These are phyloP conservation scores for Aphidius ervi DNA, from an alignment of 1,140 invertebrate genomes.

Conservation along the genomic window DNA sequence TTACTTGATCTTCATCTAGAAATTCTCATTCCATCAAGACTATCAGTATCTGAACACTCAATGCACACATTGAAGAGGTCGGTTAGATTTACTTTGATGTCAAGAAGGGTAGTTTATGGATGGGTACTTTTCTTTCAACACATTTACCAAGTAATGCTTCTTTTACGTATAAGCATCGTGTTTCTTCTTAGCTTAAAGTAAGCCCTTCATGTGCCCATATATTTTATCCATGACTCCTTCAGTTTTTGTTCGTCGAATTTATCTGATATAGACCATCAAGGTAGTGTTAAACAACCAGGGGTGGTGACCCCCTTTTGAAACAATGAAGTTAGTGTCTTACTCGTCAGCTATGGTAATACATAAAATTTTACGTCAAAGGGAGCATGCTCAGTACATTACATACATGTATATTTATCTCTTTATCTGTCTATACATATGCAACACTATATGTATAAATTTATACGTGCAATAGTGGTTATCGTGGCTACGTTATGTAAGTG, in stretches of 20 bases:
- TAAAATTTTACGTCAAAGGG: conserved; percentile 45
- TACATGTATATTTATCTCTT: no score
- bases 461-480: no score
- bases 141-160: no score
- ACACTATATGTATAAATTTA: conserved; percentile 6
- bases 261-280: conserved; percentile 30
- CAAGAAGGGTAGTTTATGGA: neutral
- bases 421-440: neutral
- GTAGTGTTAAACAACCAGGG: conserved; percentile 13
- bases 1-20: no score
- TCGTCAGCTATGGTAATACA: conserved; percentile 46
- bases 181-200: no score
- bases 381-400: neutral
- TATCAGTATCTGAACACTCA: no score
- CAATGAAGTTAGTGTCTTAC: conserved; percentile 48
- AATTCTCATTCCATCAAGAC: no score
- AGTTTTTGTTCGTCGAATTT: conserved; percentile 24
- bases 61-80: neutral
- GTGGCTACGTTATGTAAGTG: no score
- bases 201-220: no score
- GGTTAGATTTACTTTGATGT: conserved; percentile 10
- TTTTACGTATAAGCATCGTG: no score
- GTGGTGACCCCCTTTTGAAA: conserved; percentile 42
- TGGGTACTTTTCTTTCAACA: no score
- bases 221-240: no score